Base-by-base conservation (phyloP, 2,113 vertebrate genomes). In the Hippocampus abdominalis region DNA sequence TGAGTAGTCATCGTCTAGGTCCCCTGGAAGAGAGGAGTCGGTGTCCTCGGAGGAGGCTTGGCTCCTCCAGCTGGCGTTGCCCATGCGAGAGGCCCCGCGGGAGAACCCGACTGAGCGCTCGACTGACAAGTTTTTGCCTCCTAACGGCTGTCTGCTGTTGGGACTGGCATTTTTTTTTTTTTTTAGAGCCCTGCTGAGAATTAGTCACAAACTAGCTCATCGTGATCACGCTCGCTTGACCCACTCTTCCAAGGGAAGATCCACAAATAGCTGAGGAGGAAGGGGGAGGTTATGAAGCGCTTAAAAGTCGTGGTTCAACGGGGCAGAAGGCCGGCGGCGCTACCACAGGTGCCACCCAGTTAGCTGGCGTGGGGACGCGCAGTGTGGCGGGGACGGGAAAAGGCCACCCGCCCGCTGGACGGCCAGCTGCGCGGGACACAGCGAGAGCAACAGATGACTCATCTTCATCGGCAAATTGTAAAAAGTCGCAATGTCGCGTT, bases 61-160 rank as follows among this genome's bases (percentile, higher is more conserved):
- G 79, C 88, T 87, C 86, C 85, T 89, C 89, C 87, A 84, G 78
- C 66, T 79, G 79, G 86, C 73, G 74, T 91, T 91, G 20, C 90
- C 90, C 90, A 91, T 91, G 75, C 80, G 75, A 73, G 61, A 80
- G 59, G 18, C 68, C 48, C 7, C 76, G 20, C 64, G 51, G 20
- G 57, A 39, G 69, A 72, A 68, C 32, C 29, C 49, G 27, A 25
- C 15, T 18, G 64, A 67, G 7, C n/a, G 40, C 29, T 63, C 20
- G 2, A 25, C 72, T 60, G 29, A 40, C 36, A 23, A 6, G 15
- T 75, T 48, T 63, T 64, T n/a, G 23, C 65, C 27, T 25, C 25
- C 63, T 60, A 60, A 60, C 8, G 46, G 57, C 15, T 51, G 18
- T 32, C 56, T 56, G 61, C 60, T 61, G 69, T 53, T 76, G 73